phyloP scores from a whole-genome alignment of 2,797 vertebrate genomes.

The Microtus agrestis region DNA sequence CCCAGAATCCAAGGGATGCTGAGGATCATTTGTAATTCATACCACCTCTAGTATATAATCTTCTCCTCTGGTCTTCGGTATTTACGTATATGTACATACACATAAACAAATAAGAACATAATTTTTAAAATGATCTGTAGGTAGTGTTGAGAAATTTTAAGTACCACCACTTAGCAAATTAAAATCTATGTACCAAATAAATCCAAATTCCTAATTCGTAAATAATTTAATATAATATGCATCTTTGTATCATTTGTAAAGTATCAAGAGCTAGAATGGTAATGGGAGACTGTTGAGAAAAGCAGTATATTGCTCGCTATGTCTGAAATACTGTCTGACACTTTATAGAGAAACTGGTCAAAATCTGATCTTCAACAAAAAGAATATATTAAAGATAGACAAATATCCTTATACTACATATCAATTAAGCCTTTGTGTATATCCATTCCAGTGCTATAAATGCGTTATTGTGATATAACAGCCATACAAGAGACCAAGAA shows the following conservation, averaged over 20 bases:
- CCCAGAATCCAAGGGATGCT: background rate
- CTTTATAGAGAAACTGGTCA: background rate
- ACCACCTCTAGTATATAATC: background rate
- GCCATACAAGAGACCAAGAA: background rate
- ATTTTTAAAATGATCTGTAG: background rate
- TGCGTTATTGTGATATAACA: background rate
- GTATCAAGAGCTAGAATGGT: background rate
- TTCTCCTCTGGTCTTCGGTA: background rate
- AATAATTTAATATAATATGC: background rate
- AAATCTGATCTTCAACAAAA: background rate
- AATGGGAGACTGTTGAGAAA: background rate
- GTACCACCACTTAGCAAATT: background rate
- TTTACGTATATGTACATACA: background rate
- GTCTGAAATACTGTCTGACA: background rate
- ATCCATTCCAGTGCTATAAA: background rate
- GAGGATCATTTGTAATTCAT: background rate
- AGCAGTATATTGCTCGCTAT: background rate
- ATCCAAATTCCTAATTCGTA: background rate
- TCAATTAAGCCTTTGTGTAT: background rate
- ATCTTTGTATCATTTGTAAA: background rate
- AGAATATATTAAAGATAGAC: background rate
- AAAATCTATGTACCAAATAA: background rate
- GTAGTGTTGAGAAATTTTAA: background rate
- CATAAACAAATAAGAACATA: background rate
- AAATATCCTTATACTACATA: background rate